Conservation (phyloP, 2,797 vertebrate genomes). For the Australoheros facetus region DNA sequence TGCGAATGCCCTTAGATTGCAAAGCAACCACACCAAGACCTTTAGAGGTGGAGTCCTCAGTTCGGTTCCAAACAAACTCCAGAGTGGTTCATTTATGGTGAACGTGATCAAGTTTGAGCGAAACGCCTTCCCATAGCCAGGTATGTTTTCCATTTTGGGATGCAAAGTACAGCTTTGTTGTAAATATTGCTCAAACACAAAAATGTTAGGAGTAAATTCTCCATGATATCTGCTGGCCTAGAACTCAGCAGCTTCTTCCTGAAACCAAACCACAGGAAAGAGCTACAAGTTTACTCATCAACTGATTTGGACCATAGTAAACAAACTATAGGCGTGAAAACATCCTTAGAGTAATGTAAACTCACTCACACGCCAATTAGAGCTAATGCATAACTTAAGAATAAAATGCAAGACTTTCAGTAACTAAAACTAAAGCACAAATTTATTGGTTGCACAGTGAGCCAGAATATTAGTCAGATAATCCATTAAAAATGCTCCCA, state of each 20-base stretch:
- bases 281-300: neutral
- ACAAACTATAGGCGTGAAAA: neutral
- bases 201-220: too few relatives aligned
- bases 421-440: neutral
- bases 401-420: neutral
- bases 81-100: neutral
- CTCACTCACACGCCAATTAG: too few relatives aligned
- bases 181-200: neutral
- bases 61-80: neutral
- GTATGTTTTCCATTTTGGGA: neutral
- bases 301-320: neutral
- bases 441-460: too few relatives aligned
- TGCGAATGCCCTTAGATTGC: neutral
- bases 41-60: too few relatives aligned
- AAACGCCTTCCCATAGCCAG: neutral
- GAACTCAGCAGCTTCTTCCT: neutral
- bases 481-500: too few relatives aligned
- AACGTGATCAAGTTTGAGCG: neutral
- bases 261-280: neutral
- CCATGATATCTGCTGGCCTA: too few relatives aligned
- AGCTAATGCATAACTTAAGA: neutral
- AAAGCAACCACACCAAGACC: too few relatives aligned
- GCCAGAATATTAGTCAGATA: too few relatives aligned
- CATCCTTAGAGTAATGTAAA: neutral
- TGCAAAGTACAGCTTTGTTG: neutral